These are phyloP conservation scores for Pipistrellus kuhlii DNA, from an alignment of 2,797 vertebrate genomes.

Conservation along the genomic window DNA sequence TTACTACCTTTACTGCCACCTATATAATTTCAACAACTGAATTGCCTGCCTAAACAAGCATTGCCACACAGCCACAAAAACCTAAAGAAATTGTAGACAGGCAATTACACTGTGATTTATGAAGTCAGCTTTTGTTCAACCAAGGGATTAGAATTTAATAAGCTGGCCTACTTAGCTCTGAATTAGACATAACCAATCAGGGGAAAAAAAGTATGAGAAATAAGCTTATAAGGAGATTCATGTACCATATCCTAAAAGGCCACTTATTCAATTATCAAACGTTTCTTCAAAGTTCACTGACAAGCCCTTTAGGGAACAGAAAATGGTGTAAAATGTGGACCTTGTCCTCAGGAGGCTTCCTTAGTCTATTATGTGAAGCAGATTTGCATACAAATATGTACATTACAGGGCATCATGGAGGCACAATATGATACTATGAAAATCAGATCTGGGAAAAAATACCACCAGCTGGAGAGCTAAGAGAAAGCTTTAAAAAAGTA, in stretches of 20 bases:
- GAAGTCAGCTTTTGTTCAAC: slow-evolving; percentile 86
- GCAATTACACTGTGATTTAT: slow-evolving; percentile 88
- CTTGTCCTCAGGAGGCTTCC: not conserved
- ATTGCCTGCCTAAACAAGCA: slow-evolving; percentile 69
- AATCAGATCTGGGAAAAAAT: not conserved
- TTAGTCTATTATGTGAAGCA: not conserved
- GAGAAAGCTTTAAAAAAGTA: not conserved
- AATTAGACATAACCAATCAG: slow-evolving; percentile 76
- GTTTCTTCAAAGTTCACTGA: slow-evolving; percentile 12
- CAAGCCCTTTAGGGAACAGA: not conserved
- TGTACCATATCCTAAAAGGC: slow-evolving; percentile 21
- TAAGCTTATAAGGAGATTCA: not conserved
- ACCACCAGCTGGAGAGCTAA: not conserved
- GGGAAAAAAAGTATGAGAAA: slow-evolving; percentile 61
- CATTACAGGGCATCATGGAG: not conserved
- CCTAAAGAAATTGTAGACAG: slow-evolving; percentile 85
- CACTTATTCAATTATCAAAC: slow-evolving; percentile 56
- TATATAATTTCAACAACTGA: slow-evolving; percentile 84
- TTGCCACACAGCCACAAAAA: slow-evolving; percentile 77
- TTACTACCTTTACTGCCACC: slow-evolving; percentile 65
- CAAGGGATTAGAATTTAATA: slow-evolving; percentile 88
- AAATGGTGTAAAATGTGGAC: not conserved
- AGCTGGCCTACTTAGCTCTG: slow-evolving; percentile 80
- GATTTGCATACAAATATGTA: not conserved
- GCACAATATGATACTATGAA: not conserved